A percentile compares a stretch with the other conserved stretches of the same genome.
phyloP scores from a whole-genome alignment of 2,113 vertebrate genomes.

The Stigmatopora nigra region DNA sequence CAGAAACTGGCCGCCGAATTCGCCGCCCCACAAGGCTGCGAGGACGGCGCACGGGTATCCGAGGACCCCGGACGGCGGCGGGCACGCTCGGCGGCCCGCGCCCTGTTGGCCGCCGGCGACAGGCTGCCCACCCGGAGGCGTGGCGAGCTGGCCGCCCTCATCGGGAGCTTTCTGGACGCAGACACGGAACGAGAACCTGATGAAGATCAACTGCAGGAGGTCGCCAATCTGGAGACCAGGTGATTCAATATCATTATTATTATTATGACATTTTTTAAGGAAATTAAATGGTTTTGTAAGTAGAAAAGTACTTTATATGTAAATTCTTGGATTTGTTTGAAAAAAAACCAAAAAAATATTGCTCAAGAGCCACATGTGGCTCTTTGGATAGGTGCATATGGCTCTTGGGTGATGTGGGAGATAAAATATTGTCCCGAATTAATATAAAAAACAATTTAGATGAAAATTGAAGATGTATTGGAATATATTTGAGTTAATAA shows the following conservation, averaged over 20 bases:
- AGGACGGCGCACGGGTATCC: constrained; percentile 80
- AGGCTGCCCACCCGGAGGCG: constrained; percentile 75
- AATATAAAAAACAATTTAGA: no score
- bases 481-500: no score
- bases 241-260: constrained; percentile 35
- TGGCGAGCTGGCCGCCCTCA: constrained; percentile 73
- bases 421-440: no score
- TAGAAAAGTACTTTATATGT: no score
- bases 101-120: constrained; percentile 78
- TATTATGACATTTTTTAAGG: no score
- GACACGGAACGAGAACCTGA: constrained; percentile 52
- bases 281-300: no score
- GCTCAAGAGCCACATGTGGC: no score
- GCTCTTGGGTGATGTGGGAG: no score
- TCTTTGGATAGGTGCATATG: no score
- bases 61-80: constrained; percentile 83
- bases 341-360: no score
- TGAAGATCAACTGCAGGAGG: constrained; percentile 73
- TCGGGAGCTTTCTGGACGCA: constrained; percentile 70
- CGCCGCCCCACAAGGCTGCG: constrained; percentile 82
- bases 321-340: no score
- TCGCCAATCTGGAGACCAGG: constrained; percentile 85
- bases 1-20: constrained; percentile 84
- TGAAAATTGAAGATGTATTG: no score
- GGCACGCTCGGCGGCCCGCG: constrained; percentile 86